Conservation (phyloP, 2,113 vertebrate species). For the Maccullochella peelii region DNA sequence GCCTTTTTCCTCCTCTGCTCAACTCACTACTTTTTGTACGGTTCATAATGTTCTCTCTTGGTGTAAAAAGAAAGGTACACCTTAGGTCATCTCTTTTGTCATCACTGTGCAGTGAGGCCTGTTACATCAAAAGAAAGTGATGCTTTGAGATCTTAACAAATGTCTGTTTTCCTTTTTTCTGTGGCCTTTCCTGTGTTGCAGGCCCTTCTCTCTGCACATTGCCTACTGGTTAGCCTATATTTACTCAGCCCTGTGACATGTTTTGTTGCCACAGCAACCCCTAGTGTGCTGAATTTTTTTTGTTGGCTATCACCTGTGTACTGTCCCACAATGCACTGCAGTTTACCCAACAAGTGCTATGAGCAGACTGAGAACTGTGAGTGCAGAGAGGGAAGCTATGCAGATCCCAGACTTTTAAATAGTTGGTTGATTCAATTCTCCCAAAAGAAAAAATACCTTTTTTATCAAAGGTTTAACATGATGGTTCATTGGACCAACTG, state of each 20-base stretch:
- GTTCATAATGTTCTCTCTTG: neutral
- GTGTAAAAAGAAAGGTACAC: constrained; percentile 7
- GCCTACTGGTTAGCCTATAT: constrained; percentile 67
- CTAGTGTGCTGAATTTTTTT: constrained; percentile 33
- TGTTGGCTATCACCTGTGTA: constrained; percentile 66
- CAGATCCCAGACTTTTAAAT: constrained; percentile 8
- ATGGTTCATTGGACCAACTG: neutral
- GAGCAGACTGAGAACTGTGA: constrained; percentile 15
- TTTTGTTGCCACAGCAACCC: constrained; percentile 77
- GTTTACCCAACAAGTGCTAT: constrained; percentile 15
- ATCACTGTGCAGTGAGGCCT: constrained; percentile 3
- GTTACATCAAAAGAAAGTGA: constrained; percentile 17
- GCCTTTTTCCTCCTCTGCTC: neutral
- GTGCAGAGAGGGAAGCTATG: constrained; percentile 6
- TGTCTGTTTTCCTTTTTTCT: constrained; percentile 26
- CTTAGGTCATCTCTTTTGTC: constrained; percentile 36
- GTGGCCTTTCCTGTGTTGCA: constrained; percentile 43
- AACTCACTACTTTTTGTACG: neutral
- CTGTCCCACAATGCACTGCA: constrained; percentile 74
- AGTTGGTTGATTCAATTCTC: neutral
- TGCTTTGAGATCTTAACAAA: constrained; percentile 42
- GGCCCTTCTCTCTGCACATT: constrained; percentile 42
- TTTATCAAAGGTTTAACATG: neutral
- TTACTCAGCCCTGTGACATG: constrained; percentile 70
- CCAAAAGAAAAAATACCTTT: neutral